Evolutionary conservation across 2,113 vertebrate genomes (phyloP), one percentile per base, ranked within the genome.

Genomic region (Erinaceus europaeus): DNA sequence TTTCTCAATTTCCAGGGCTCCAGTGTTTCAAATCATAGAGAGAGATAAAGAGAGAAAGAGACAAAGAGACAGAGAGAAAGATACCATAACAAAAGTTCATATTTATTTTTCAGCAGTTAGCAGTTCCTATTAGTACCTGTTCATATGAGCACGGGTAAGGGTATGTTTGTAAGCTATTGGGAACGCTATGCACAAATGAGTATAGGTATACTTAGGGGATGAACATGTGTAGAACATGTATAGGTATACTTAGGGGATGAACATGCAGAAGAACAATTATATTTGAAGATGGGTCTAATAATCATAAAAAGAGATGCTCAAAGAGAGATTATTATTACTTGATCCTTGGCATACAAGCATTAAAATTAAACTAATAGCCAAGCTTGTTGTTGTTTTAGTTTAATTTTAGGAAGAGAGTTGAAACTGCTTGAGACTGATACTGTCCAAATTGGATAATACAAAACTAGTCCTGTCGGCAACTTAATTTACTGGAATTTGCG

Each of bases 211-310:
- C 11, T 40, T 78, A 67, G n/a, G 23, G 36, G 10, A n/a, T n/a
- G 55, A n/a, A 89, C 59, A 87, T 75, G 36, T 20, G 82, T 36
- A 69, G 55, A n/a, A 89, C 59, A 87, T 75, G 36, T 20, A 78
- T 36, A 69, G 50, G 3, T 21, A 15, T 17, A 74, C 17, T 20
- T 4, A 50, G 15, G 74, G 46, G 65, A 25, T 61, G n/a, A 25
- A 67, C 6, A 23, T 81, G 8, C 4, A 27, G 18, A 48, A 72
- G 27, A 69, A 57, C 1, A 27, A 65, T 42, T 6, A 10, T 53
- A 40, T 73, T 62, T 64, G 21, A 20, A 86, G 13, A 23, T 29
- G 10, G 4, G 71, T 71, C 17, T 81, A 55, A 75, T 74, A 68
- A 44, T 13, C 27, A 72, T 75, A 48, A 62, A 62, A 76, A 65